Evolutionary conservation across 2,797 vertebrate species (phyloP).

Genomic region (Rhabdomys pumilio): DNA sequence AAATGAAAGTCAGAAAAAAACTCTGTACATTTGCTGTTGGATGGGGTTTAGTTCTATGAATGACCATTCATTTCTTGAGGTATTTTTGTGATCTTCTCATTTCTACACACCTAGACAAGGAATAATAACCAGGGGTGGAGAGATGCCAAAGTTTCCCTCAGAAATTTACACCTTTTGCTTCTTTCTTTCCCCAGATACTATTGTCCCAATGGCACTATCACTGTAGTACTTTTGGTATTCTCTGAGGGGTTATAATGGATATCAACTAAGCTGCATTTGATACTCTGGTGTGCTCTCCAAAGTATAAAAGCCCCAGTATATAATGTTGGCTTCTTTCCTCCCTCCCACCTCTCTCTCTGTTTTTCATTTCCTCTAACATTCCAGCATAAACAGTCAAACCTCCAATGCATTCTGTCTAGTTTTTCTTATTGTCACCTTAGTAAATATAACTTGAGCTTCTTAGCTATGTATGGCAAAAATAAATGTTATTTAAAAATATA

Average conservation of each 20-base stretch:
- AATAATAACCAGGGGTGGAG: background rate
- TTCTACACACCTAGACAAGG: background rate
- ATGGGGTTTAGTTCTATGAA: background rate
- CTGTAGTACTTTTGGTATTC: slow-evolving; percentile 46
- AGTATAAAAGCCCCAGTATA: background rate
- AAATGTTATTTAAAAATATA: background rate
- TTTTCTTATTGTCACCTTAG: background rate
- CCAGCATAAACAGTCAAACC: background rate
- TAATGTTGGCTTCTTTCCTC: background rate
- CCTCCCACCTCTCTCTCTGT: too few relatives aligned
- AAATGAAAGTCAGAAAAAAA: slow-evolving; percentile 35
- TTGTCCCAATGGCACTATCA: background rate
- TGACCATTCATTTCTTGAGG: background rate
- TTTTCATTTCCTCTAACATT: background rate
- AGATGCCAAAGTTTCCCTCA: slow-evolving; percentile 16
- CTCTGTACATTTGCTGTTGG: background rate
- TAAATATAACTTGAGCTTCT: slow-evolving; percentile 12
- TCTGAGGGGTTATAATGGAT: background rate
- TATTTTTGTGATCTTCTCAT: slow-evolving; percentile 14
- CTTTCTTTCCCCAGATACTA: background rate
- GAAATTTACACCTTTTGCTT: slow-evolving; percentile 29
- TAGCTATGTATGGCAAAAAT: background rate
- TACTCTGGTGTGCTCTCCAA: background rate
- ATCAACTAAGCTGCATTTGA: background rate
- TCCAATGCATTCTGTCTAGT: background rate